Conservation (phyloP, 2,113 vertebrate genomes). For the Poicephalus gulielmi region DNA sequence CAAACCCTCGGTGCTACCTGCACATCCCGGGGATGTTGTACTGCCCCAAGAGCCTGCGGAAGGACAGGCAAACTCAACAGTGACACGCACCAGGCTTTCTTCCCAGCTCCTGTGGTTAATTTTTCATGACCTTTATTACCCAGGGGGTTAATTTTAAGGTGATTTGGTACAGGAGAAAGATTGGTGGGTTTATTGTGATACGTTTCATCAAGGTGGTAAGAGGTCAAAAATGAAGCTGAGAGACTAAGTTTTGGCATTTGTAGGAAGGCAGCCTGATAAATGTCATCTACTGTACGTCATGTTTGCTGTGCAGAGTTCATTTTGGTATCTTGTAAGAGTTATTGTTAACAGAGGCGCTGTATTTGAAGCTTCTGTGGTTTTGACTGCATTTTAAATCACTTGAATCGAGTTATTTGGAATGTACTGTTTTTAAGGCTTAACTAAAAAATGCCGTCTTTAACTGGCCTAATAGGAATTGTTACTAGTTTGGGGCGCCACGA, state of each 20-base stretch:
- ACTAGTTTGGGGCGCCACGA: neutral
- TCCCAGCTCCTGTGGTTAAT: fast-evolving
- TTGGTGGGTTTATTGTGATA: neutral
- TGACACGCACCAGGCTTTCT: fast-evolving
- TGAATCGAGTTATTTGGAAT: fast-evolving
- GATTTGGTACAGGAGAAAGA: neutral
- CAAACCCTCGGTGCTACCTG: fast-evolving
- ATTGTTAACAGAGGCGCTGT: fast-evolving
- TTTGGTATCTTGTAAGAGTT: fast-evolving
- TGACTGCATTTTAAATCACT: neutral
- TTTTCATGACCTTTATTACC: neutral
- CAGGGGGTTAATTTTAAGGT: neutral
- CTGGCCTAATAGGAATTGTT: neutral
- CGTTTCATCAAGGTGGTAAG: neutral
- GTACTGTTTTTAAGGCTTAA: fast-evolving
- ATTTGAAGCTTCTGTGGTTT: neutral
- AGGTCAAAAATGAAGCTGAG: fast-evolving
- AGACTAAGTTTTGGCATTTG: neutral
- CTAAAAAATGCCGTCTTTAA: fast-evolving
- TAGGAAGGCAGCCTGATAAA: fast-evolving
- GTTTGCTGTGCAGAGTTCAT: fast-evolving
- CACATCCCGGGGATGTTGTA: fast-evolving
- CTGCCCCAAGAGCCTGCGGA: fast-evolving
- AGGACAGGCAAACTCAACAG: fast-evolving
- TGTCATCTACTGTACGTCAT: fast-evolving